Evolutionary conservation across 2,888 invertebrate genomes (phyloP).

Genomic region (Scotopteryx bipunctaria): DNA sequence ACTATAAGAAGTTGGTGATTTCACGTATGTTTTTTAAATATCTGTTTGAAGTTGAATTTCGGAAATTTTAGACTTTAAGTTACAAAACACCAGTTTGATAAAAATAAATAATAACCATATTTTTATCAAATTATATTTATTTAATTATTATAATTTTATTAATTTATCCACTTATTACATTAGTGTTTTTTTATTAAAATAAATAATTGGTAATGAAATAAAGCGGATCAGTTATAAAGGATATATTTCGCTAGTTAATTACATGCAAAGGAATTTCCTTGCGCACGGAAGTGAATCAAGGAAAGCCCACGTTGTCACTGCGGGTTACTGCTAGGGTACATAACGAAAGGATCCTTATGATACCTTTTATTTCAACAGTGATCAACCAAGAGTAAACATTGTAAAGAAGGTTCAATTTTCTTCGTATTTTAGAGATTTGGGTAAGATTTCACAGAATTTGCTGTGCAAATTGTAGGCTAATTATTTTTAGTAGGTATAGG

Average conservation of each 20-base stretch:
- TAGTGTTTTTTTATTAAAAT: conserved; percentile 1
- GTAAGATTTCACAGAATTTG: no score
- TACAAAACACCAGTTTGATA: no score
- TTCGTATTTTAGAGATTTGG: no score
- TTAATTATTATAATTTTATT: no score
- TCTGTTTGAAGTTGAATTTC: background rate
- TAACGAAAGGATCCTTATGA: conserved; percentile 15
- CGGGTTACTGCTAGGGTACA: conserved; percentile 15
- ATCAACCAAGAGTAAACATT: conserved; percentile 7
- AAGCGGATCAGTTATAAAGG: conserved; percentile 1
- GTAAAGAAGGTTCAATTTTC: background rate
- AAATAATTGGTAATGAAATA: no score
- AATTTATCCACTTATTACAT: no score
- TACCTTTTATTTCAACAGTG: conserved; percentile 14
- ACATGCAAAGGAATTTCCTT: conserved; percentile 20
- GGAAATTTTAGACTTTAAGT: no score
- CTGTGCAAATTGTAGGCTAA: no score
- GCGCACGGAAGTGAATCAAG: conserved; percentile 17
- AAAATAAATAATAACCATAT: no score
- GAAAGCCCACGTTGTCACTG: conserved; percentile 18
- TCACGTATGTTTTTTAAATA: background rate
- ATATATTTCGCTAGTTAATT: conserved; percentile 3
- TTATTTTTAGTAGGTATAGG: no score
- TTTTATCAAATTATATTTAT: no score
- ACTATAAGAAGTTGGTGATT: no score